These are phyloP conservation scores for Halocynthia aurantium DNA, from an alignment of 23 tunicate genomes.

Conservation along the genomic window DNA sequence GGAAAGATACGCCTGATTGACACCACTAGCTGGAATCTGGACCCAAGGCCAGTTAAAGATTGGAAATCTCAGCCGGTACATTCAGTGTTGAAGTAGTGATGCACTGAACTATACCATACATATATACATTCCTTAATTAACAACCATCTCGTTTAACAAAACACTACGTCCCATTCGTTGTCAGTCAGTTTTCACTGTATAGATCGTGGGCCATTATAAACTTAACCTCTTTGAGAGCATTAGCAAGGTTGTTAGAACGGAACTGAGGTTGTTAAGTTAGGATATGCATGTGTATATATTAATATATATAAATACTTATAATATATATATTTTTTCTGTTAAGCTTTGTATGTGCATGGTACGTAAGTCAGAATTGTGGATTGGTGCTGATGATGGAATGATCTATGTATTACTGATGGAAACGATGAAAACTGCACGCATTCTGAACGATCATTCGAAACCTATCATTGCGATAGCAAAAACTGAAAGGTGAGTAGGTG, in stretches of 20 bases:
- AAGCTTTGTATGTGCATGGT: slow-evolving; percentile 34
- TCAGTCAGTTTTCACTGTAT: not conserved
- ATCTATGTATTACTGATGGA: slow-evolving; percentile 40
- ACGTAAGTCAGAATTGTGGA: slow-evolving; percentile 50
- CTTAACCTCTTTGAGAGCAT: too few species aligned
- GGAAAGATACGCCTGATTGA: slow-evolving; percentile 52
- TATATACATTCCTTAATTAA: too few species aligned
- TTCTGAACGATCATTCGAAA: slow-evolving; percentile 48
- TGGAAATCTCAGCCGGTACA: slow-evolving; percentile 49
- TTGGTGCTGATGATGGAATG: slow-evolving; percentile 52
- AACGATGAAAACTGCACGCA: slow-evolving; percentile 38
- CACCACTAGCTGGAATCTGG: slow-evolving; percentile 59
- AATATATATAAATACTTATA: not conserved
- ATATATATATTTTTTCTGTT: not conserved
- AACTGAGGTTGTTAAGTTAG: not conserved
- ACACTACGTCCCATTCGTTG: too few species aligned
- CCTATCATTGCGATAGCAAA: slow-evolving; percentile 37
- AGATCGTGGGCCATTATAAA: too few species aligned
- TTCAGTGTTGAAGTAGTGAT: not conserved
- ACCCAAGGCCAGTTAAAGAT: slow-evolving; percentile 61
- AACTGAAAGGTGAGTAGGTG: slow-evolving; percentile 30
- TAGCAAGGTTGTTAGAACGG: too few species aligned
- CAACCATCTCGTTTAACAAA: too few species aligned
- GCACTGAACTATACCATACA: too few species aligned
- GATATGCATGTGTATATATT: not conserved